Percentiles rank a stretch among this genome's conserved stretches.
These are phyloP conservation scores for Atrina japonica DNA, from an alignment of 2,888 invertebrate species.

Conservation along the genomic window DNA sequence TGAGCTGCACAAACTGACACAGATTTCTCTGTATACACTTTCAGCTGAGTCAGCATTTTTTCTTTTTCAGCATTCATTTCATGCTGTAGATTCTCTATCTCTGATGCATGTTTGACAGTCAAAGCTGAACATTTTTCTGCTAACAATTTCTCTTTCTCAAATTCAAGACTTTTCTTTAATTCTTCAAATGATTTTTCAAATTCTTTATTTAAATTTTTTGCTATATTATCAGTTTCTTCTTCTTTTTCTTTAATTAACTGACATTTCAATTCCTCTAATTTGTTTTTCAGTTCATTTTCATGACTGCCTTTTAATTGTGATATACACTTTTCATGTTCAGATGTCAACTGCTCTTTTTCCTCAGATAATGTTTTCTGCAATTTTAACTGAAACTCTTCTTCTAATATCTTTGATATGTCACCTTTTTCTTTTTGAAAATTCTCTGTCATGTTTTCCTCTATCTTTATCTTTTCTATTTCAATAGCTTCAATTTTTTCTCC, in stretches of 20 bases:
- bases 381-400: constrained; percentile 62
- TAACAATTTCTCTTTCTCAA: constrained; percentile 24
- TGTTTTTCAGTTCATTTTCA: constrained; percentile 48
- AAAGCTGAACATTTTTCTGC: constrained; percentile 4
- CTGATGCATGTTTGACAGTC: background rate
- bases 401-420: constrained; percentile 52
- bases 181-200: constrained; percentile 25
- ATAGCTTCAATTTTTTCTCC: constrained; percentile 51
- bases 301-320: constrained; percentile 51
- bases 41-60: constrained; percentile 39
- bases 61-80: constrained; percentile 34
- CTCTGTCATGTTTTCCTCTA: constrained; percentile 52
- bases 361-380: constrained; percentile 86
- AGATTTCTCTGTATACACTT: constrained; percentile 32
- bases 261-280: constrained; percentile 38
- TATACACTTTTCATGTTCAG: constrained; percentile 41
- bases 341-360: constrained; percentile 58
- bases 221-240: constrained; percentile 34
- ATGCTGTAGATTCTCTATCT: constrained; percentile 24
- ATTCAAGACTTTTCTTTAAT: constrained; percentile 39
- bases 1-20: constrained; percentile 48
- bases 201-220: constrained; percentile 33
- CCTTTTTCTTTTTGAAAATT: constrained; percentile 62
- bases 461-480: constrained; percentile 47
- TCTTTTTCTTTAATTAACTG: constrained; percentile 28